Conservation (phyloP, 2,888 invertebrate genomes). For the Entomobrya proxima region DNA sequence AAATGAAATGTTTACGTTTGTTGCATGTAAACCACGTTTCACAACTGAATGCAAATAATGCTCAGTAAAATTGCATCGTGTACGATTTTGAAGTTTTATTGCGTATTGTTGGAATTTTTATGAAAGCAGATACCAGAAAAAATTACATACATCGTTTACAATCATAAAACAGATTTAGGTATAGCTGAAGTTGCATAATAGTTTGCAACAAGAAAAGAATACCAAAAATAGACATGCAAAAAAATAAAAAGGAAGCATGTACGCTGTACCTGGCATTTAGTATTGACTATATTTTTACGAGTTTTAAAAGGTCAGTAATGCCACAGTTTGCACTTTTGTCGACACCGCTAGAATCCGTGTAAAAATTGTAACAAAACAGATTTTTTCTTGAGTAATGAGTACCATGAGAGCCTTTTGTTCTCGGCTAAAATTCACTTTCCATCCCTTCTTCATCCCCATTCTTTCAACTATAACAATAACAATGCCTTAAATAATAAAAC, state of each 20-base stretch:
- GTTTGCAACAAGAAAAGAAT: background rate
- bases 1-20: too few species aligned
- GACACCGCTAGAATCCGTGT: background rate
- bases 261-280: background rate
- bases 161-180: background rate
- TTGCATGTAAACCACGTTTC: too few species aligned
- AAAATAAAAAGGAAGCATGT: background rate
- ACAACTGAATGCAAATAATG: background rate
- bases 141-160: background rate
- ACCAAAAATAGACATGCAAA: constrained; percentile 25
- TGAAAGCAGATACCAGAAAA: constrained; percentile 5
- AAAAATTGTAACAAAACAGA: background rate
- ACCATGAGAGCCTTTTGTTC: too few species aligned
- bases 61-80: background rate
- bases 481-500: background rate
- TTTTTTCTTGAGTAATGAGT: background rate
- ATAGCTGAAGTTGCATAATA: background rate
- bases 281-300: constrained; percentile 8
- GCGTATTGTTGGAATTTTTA: constrained; percentile 30
- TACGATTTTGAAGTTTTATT: background rate
- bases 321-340: constrained; percentile 6
- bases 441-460: too few species aligned
- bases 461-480: background rate
- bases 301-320: background rate
- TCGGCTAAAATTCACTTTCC: too few species aligned